Percentiles rank a stretch among this genome's conserved stretches.
Conservation (phyloP, 2,888 invertebrate genomes). For the Papilio demoleus region DNA sequence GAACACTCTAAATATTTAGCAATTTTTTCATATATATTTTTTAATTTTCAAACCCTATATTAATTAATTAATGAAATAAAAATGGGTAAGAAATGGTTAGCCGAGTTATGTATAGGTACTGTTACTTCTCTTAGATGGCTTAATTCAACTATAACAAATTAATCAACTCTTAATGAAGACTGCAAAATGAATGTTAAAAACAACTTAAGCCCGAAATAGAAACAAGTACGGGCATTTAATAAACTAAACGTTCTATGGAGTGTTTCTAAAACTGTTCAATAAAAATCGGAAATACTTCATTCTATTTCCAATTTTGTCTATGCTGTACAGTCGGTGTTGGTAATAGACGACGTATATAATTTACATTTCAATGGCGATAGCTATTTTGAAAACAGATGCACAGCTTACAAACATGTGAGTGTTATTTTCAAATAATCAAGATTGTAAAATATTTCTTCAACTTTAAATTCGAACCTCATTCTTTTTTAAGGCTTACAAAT, state of each 20-base stretch:
- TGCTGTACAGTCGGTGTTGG: too few relatives aligned
- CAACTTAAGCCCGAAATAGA: neutral
- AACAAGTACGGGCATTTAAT: neutral
- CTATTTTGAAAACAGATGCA: constrained; percentile 6
- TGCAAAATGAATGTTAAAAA: neutral
- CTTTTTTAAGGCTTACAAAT: too few relatives aligned
- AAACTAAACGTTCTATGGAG: neutral
- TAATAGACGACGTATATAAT: constrained; percentile 5
- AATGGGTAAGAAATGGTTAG: too few relatives aligned
- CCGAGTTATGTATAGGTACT: too few relatives aligned
- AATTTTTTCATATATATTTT: neutral
- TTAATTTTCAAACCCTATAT: too few relatives aligned
- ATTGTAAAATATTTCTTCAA: neutral
- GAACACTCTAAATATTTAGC: neutral
- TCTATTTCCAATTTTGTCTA: neutral
- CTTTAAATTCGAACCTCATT: too few relatives aligned
- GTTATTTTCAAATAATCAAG: neutral
- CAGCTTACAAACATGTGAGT: neutral
- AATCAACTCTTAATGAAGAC: too few relatives aligned
- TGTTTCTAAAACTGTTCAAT: neutral
- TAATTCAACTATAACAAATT: too few relatives aligned
- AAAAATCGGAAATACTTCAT: neutral
- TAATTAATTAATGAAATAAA: too few relatives aligned
- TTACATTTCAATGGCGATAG: neutral
- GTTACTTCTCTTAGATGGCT: too few relatives aligned